phyloP scores from a whole-genome alignment of 2,113 vertebrate genomes.

The Apus apus region DNA sequence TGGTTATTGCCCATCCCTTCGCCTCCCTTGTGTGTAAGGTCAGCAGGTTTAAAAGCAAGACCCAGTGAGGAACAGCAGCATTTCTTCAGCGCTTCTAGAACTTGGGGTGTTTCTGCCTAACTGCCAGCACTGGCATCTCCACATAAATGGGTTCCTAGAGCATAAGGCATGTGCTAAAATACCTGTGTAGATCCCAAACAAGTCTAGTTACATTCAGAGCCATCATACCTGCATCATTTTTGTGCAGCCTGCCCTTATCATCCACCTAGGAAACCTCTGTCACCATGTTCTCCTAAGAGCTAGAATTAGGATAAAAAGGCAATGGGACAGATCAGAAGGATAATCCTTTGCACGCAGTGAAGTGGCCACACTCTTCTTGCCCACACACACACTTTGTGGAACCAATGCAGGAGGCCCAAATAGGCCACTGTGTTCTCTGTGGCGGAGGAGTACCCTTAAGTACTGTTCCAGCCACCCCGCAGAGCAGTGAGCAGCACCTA shows the following conservation, averaged over 20 bases:
- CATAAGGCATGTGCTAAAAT: background rate
- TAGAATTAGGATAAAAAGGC: background rate
- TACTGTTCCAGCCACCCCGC: background rate
- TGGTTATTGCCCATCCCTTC: background rate
- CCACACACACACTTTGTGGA: background rate
- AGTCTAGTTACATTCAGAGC: background rate
- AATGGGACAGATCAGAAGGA: background rate
- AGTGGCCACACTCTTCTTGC: background rate
- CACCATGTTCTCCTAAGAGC: background rate
- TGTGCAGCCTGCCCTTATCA: background rate
- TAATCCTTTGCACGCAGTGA: background rate
- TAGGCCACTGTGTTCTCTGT: fast-evolving
- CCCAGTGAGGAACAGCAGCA: background rate
- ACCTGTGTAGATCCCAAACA: background rate
- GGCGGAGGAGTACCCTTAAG: background rate
- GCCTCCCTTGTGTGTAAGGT: background rate
- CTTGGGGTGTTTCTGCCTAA: background rate
- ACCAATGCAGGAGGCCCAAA: background rate
- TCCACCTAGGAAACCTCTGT: background rate
- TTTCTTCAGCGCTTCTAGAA: background rate
- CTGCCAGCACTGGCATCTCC: background rate
- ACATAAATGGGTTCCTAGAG: background rate
- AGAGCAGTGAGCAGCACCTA: fast-evolving
- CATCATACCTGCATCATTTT: background rate
- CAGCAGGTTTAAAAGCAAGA: background rate